Base-by-base conservation (phyloP, 2,113 vertebrate genomes). In the Calypte anna region DNA sequence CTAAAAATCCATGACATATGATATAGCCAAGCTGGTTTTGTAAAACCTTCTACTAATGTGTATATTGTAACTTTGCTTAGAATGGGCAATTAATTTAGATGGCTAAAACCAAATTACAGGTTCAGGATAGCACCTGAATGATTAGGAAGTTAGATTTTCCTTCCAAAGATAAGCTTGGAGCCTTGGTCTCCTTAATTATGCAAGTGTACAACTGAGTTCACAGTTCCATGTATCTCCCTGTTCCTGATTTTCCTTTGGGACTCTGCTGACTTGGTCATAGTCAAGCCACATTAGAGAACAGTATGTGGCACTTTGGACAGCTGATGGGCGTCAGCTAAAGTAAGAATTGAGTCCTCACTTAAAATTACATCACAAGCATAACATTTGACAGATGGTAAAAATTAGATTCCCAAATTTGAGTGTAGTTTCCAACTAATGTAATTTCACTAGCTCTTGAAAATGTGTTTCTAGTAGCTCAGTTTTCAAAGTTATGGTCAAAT, bases 31-130 rank as follows among this genome's bases (percentile, higher is more conserved):
- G 14, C 10, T 88, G 8, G 64, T 84, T 79, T 61, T 25, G 12
- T 68, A 72, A 72, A 75, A 50, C 8, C 5, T 59, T 53, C 3
- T 28, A 14, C 1, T 33, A 57, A 38, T 0, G 0, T 14, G 1
- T 17, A 2, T 54, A 43, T 76, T 44, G 10, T 44, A 48, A 43
- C 31, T 74, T 7, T 76, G 4, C 25, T 15, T 76, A 76, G 20
- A 89, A 78, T 7, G 70, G 8, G 7, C 0, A 0, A 8, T n/a
- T 82, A 44, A 50, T 64, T 91, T 40, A 62, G 14, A 30, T 33
- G 11, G 8, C 16, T 82, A 87, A 50, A 1, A 43, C 27, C 79
- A 76, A 82, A 78, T 66, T n/a, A 50, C 7, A 19, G 46, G 12
- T 51, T 10, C 24, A 46, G 31, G 13, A 14, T 40, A 72, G 12